phyloP scores from a whole-genome alignment of 2,888 invertebrate species.

The Scotopteryx bipunctaria region DNA sequence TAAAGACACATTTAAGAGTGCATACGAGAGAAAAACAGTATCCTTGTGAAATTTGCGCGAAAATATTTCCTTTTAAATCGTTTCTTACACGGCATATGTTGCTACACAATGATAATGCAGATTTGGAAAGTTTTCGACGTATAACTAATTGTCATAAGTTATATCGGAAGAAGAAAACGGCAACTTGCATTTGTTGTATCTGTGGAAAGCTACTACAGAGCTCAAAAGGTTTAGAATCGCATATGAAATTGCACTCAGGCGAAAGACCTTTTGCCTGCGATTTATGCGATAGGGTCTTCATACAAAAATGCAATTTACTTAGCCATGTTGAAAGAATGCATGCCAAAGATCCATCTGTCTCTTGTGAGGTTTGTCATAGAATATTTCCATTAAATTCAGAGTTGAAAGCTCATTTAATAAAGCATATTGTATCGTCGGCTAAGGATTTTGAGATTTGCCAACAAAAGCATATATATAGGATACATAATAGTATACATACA shows the following conservation, averaged over 20 bases:
- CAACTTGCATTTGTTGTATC: background rate
- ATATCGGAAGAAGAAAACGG: background rate
- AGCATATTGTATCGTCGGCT: background rate
- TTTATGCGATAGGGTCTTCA: conserved; percentile 5
- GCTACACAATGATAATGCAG: conserved; percentile 1
- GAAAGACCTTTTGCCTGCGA: conserved; percentile 7
- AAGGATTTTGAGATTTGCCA: conserved; percentile 15
- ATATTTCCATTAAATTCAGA: conserved; percentile 3
- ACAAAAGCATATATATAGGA: conserved; percentile 7
- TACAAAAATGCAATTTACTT: conserved; percentile 18
- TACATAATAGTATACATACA: conserved; percentile 1
- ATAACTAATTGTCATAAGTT: conserved; percentile 16
- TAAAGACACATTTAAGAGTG: conserved; percentile 16
- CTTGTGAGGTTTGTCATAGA: conserved; percentile 11
- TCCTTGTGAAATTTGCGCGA: conserved; percentile 12
- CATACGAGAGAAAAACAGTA: conserved; percentile 13
- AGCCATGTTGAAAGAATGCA: conserved; percentile 18
- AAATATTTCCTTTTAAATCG: conserved; percentile 12
- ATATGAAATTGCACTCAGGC: conserved; percentile 13
- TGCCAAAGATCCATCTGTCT: conserved; percentile 1
- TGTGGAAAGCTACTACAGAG: conserved; percentile 12
- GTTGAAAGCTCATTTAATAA: background rate
- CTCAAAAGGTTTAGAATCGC: background rate
- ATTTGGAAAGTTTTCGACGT: conserved; percentile 5
- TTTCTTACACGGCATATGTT: conserved; percentile 16